phyloP scores from a whole-genome alignment of 2,113 vertebrate genomes.

The Forbesichthys papilliferus region DNA sequence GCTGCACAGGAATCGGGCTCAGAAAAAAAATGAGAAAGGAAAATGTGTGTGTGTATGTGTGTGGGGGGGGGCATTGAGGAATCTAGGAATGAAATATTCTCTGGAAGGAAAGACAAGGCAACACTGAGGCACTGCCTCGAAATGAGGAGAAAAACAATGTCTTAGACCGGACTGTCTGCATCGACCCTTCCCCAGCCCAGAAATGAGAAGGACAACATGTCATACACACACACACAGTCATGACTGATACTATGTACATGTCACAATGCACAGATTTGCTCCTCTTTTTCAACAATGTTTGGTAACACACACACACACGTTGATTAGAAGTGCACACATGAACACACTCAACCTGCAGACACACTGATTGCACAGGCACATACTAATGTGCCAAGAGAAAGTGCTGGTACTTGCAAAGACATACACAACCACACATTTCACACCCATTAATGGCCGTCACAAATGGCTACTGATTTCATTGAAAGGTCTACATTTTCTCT shows the following conservation, averaged over 20 bases:
- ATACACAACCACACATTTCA: constrained; percentile 28
- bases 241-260: background rate
- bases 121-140: background rate
- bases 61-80: constrained; percentile 26
- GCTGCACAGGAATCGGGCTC: constrained; percentile 65
- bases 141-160: constrained; percentile 23
- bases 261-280: constrained; percentile 40
- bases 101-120: background rate
- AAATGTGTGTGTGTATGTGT: background rate
- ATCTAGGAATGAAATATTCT: constrained; percentile 33
- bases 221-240: background rate
- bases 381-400: background rate
- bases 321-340: background rate
- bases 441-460: constrained; percentile 62
- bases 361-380: constrained; percentile 16
- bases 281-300: constrained; percentile 23
- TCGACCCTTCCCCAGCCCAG: too few species aligned
- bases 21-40: constrained; percentile 35
- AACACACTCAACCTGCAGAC: background rate
- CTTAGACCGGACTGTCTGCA: too few species aligned
- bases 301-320: background rate
- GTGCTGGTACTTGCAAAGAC: background rate
- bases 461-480: constrained; percentile 64
- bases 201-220: too few species aligned
- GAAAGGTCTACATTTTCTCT: constrained; percentile 34